Conservation (phyloP, 2,888 invertebrate species). For the Epiblema foenella region DNA sequence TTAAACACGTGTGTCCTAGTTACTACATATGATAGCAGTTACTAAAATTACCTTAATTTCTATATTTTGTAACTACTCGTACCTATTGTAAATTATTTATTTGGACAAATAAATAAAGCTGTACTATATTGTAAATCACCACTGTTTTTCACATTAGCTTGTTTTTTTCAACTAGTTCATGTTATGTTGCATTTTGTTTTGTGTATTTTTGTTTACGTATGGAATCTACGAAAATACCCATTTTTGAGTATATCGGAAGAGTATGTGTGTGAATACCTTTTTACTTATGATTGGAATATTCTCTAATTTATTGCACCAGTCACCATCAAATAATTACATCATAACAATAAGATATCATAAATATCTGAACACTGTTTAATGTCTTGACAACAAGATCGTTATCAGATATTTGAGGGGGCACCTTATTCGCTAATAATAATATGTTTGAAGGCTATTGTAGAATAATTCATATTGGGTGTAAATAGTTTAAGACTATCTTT, state of each 20-base stretch:
- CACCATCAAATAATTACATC: background rate
- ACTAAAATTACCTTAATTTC: background rate
- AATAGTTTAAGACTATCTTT: background rate
- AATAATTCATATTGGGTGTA: background rate
- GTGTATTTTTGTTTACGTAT: slow-evolving; percentile 1
- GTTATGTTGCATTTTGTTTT: slow-evolving; percentile 31
- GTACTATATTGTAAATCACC: background rate
- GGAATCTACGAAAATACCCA: background rate
- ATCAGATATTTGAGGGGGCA: background rate
- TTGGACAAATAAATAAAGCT: background rate
- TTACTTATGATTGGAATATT: background rate
- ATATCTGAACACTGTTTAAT: background rate
- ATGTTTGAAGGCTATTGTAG: background rate
- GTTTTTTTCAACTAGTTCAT: background rate
- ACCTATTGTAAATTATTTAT: background rate
- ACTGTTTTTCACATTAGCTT: background rate
- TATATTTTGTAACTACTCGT: too few species aligned
- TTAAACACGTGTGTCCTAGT: background rate
- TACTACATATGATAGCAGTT: background rate
- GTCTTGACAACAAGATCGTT: background rate
- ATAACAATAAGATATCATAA: background rate
- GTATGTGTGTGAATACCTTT: background rate
- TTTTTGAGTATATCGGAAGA: background rate
- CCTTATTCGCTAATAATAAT: background rate
- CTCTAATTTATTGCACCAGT: background rate